A percentile compares a stretch with the other conserved stretches of the same genome.
These are phyloP conservation scores for Diadumene lineata DNA, from an alignment of 92 coral and sea anemone genomes.

Conservation along the genomic window DNA sequence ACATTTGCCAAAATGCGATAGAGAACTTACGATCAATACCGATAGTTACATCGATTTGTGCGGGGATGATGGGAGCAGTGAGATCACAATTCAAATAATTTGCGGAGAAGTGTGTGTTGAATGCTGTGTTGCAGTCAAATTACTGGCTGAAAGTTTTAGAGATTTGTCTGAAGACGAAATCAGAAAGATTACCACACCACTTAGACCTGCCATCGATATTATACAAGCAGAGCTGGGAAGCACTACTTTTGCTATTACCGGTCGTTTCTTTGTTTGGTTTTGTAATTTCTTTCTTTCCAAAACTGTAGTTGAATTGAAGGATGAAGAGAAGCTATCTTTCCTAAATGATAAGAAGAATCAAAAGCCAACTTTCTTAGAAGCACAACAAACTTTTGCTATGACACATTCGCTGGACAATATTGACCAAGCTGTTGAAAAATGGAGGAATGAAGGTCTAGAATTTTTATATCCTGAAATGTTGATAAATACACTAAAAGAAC, in stretches of 20 bases:
- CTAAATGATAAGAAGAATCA: neutral
- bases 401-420: neutral
- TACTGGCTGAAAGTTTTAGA: neutral
- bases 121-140: neutral
- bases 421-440: neutral
- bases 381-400: neutral
- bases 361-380: neutral
- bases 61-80: neutral
- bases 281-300: constrained; percentile 29
- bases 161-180: constrained; percentile 5
- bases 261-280: constrained; percentile 53
- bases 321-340: constrained; percentile 1
- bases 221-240: constrained; percentile 53
- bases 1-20: neutral
- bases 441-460: neutral
- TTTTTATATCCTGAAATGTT: neutral
- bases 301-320: constrained; percentile 22
- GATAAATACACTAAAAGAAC: neutral
- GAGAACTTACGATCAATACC: neutral
- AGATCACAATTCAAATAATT: neutral
- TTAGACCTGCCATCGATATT: constrained; percentile 38
- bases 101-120: neutral
- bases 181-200: constrained; percentile 5
- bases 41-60: neutral
- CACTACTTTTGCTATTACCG: constrained; percentile 29